Percentiles rank a stretch among this genome's conserved stretches.
Evolutionary conservation across 2,113 vertebrate species (phyloP).

Genomic region (Galbula dea): DNA sequence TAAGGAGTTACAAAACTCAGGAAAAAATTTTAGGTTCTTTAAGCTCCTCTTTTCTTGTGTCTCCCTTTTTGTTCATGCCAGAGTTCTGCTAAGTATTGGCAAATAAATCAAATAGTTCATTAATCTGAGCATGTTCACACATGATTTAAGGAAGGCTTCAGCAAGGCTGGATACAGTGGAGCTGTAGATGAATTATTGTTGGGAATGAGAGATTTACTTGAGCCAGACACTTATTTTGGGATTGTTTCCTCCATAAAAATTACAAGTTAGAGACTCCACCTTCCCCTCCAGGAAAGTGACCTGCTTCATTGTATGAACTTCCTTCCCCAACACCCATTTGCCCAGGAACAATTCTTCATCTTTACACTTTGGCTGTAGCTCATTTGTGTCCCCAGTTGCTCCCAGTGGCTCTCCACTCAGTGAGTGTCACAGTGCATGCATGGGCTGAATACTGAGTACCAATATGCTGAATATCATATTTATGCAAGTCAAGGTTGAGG

Average conservation of each 20-base stretch:
- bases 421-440: not conserved
- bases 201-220: not conserved
- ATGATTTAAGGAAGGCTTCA: not conserved
- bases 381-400: conserved; percentile 22
- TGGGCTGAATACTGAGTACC: conserved; percentile 27
- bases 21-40: conserved; percentile 5
- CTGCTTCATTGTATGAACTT: not conserved
- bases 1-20: not conserved
- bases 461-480: not conserved
- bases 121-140: not conserved
- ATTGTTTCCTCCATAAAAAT: not conserved
- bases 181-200: not conserved
- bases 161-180: not conserved
- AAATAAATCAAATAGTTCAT: not conserved
- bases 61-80: not conserved
- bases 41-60: not conserved
- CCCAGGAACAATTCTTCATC: not conserved
- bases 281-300: not conserved
- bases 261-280: not conserved
- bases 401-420: not conserved
- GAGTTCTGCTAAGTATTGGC: not conserved
- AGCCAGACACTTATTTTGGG: not conserved
- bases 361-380: not conserved
- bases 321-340: not conserved
- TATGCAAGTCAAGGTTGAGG: not conserved